A percentile compares a stretch with the other conserved stretches of the same genome.
Evolutionary conservation across 2,888 invertebrate species (phyloP).

Genomic region (Dynastes tityus): DNA sequence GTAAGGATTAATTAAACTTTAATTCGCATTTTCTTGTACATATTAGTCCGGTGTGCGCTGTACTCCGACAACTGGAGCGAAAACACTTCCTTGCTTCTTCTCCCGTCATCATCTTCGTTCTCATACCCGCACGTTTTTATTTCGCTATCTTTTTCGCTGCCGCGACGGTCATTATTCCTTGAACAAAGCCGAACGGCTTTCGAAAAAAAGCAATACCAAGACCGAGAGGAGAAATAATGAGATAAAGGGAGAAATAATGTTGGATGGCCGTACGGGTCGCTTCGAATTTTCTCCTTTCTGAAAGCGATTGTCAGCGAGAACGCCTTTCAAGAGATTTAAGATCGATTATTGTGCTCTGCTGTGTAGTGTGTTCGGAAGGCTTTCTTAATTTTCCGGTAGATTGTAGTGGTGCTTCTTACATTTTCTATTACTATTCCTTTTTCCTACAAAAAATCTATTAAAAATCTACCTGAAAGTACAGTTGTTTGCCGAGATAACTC

Average conservation of each 20-base stretch:
- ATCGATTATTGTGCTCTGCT: not conserved
- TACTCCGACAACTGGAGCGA: constrained; percentile 6
- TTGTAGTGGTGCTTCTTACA: not conserved
- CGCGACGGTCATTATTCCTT: constrained; percentile 7
- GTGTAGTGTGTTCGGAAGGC: too few species aligned
- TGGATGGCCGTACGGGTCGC: not conserved
- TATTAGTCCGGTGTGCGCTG: constrained; percentile 6
- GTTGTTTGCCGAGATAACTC: too few species aligned
- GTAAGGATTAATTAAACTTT: constrained; percentile 23
- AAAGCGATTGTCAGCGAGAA: not conserved
- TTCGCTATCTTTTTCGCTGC: not conserved
- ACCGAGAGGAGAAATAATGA: constrained; percentile 5
- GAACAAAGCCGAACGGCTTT: constrained; percentile 3
- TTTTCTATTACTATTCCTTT: too few species aligned
- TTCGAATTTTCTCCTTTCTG: too few species aligned
- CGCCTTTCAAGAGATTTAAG: not conserved
- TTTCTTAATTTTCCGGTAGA: constrained; percentile 14
- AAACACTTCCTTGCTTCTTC: not conserved
- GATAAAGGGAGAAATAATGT: constrained; percentile 11
- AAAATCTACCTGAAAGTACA: too few species aligned
- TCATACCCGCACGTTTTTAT: not conserved
- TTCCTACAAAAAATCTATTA: too few species aligned
- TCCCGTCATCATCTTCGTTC: not conserved
- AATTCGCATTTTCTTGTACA: constrained; percentile 25
- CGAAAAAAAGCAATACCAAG: not conserved